Base-by-base conservation (phyloP, 2,113 vertebrate genomes). In the Plestiodon gilberti region DNA sequence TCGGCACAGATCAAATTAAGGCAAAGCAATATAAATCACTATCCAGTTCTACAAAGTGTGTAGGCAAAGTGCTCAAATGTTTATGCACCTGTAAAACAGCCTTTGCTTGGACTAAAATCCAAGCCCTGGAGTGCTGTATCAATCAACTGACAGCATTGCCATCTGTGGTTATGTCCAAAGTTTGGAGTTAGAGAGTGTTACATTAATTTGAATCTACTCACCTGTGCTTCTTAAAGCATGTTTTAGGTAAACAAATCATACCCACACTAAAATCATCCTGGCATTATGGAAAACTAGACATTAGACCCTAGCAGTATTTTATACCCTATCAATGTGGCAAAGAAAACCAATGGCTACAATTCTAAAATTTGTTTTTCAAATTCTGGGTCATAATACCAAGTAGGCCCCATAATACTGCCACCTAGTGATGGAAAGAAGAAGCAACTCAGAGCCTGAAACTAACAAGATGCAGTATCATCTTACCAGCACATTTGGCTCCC, bases 381-480 rank as follows among this genome's bases (percentile, higher is more conserved):
- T 48, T 11, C 9, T 25, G 2, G 33, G 77, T 75, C 70, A 62
- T 20, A 83, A 48, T 81, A 10, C 38, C 38, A 65, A 48, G 38
- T 67, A 35, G 33, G 2, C 1, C 52, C 74, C 74, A 67, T 84
- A 84, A 78, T 77, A 48, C 74, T 84, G 83, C 83, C 74, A 84
- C 62, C 83, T 84, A 78, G 73, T 84, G 83, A 28, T 55, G 14
- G 83, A 55, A 84, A 78, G n/a, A 11, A 11, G n/a, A 61, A 43
- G 43, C 15, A 43, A 52, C 65, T 81, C 18, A 40, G 61, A 65
- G n/a, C n/a, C n/a, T n/a, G n/a, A n/a, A n/a, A n/a, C n/a, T n/a
- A 67, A 55, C 0, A 6, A 17, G 61, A 75, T 23, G 71, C 17
- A 62, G 18, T 73, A 15, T 62, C 22, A 43, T 74, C 20, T 40